These are phyloP conservation scores for Manis javanica DNA, from an alignment of 2,797 vertebrate genomes.

Conservation along the genomic window DNA sequence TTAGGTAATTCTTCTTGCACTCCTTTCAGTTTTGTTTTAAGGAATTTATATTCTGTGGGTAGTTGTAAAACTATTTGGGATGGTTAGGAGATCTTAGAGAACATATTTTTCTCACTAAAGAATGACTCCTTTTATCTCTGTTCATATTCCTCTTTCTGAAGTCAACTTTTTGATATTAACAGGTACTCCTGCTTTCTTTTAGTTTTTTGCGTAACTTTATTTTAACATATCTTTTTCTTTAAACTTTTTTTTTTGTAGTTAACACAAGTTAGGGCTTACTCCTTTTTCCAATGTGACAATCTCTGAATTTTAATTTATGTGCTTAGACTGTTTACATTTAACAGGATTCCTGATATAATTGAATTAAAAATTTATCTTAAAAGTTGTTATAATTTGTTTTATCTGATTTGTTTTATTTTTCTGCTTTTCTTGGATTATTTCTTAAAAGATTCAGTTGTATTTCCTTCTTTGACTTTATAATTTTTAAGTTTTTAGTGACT, in stretches of 20 bases:
- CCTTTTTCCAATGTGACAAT: not conserved
- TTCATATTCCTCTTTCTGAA: not conserved
- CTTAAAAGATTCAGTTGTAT: not conserved
- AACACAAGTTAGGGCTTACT: not conserved
- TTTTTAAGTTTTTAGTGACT: not conserved
- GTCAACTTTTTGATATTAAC: not conserved
- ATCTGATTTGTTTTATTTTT: not conserved
- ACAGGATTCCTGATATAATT: not conserved
- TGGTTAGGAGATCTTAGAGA: not conserved
- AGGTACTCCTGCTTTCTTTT: not conserved
- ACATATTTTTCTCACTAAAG: not conserved
- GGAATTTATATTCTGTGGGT: not conserved
- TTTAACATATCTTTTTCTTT: not conserved
- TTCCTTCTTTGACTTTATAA: not conserved
- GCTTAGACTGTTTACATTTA: not conserved
- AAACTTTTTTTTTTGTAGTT: not conserved
- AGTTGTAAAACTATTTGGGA: not conserved
- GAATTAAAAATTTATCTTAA: not conserved
- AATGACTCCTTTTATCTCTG: not conserved
- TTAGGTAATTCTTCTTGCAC: not conserved
- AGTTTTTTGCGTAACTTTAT: not conserved
- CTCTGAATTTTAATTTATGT: not conserved
- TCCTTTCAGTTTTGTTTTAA: not conserved
- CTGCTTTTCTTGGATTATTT: not conserved
- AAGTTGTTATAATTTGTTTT: not conserved